Evolutionary conservation across 2,888 invertebrate species (phyloP), one percentile per base, ranked within the genome.

Genomic region (Microchrysa polita): DNA sequence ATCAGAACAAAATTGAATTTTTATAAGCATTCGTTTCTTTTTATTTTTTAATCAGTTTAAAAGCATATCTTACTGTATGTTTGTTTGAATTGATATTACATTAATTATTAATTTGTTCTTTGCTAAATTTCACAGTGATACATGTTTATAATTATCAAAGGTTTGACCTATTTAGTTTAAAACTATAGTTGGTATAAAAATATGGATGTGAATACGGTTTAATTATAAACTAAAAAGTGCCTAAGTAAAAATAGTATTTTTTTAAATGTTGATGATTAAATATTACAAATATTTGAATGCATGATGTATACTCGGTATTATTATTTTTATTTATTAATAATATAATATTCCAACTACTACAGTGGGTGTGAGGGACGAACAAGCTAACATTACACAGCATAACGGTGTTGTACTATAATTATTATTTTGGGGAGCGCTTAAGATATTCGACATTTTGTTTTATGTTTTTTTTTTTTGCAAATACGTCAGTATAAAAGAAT

Each of bases 111-210:
- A n/a, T n/a, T n/a, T n/a, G n/a, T n/a, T n/a, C n/a, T 34, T 34
- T 34, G 2, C 27, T 34, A 34, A 7, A 5, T 34, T 34, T 34
- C 27, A 7, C 7, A 7, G 27, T 34, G 27, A 34, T 34, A 34
- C 27, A 34, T 34, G n/a, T n/a, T n/a, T n/a, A n/a, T n/a, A n/a
- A 5, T 34, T 34, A 34, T 7, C 27, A 34, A 34, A 55, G 1
- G 55, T 55, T 55, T 55, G 55, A 55, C 55, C 18, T 55, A 55
- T 55, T 22, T 16, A 10, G 52, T 10, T 63, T 63, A 63, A 18
- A 63, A 14, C n/a, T n/a, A n/a, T 59, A 40, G 40, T 16, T 63
- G 61, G 42, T 63, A 63, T 63, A 63, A 63, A 63, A 63, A 63
- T 67, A 67, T 23, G 23, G 2, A 16, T 53, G 16, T 53, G 53